Percentiles rank a stretch among this genome's conserved stretches.
Conservation (phyloP, 2,113 vertebrate genomes). For the Bucco capensis region DNA sequence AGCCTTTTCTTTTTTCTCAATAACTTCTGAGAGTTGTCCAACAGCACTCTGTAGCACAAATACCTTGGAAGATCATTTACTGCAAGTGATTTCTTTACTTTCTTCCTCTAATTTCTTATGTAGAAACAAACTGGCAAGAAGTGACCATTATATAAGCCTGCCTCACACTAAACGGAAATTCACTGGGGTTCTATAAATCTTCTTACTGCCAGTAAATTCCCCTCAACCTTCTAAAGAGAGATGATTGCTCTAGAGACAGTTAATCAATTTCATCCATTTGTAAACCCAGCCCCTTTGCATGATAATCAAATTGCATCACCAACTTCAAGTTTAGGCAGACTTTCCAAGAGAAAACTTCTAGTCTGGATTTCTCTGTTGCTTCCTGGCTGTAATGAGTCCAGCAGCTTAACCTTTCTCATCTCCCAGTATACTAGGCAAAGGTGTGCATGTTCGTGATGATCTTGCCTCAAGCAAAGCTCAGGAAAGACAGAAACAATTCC, state of each 20-base stretch:
- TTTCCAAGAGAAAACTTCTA: neutral
- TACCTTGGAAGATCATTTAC: neutral
- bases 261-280: neutral
- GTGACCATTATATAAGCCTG: neutral
- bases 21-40: neutral
- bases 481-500: neutral
- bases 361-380: neutral
- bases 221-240: constrained; percentile 27
- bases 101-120: neutral
- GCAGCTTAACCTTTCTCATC: neutral
- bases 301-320: neutral
- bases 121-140: neutral
- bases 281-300: neutral
- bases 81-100: neutral
- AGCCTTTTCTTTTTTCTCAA: neutral
- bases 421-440: neutral
- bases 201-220: constrained; percentile 54
- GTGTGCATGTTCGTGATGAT: accelerated
- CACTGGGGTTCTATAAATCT: constrained; percentile 48
- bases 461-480: neutral
- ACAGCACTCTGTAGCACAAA: neutral
- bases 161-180: constrained; percentile 1
- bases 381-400: neutral
- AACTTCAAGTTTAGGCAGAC: neutral
- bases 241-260: constrained; percentile 15